Base-by-base conservation (phyloP, 1,140 invertebrate species). In the Panonychus citri region DNA sequence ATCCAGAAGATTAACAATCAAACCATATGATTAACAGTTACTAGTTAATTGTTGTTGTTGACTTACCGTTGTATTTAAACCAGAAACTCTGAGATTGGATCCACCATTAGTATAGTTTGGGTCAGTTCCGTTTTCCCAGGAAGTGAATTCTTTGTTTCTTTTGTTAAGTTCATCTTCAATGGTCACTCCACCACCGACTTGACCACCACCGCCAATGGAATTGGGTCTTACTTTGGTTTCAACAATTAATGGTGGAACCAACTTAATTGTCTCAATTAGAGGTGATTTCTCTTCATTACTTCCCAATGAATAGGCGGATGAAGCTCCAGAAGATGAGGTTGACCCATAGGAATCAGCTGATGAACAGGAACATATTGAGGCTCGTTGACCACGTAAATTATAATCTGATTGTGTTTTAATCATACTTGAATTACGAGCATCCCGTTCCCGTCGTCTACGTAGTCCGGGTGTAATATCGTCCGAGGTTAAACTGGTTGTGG, bases 341-440 rank as follows among this genome's bases (percentile, higher is more conserved):
- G 27, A 42, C 1, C 51, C 57, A 27, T 60, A 58, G 21, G 59
- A 60, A 49, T 58, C 56, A 24, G 53, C 53, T 26, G 25, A 37
- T 24, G 59, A 60, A 34, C 56, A 58, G 5, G 56, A 58, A 46
- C 49, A 54, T n/a, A 60, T 60, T 28, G 50, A 54, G 15, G 58
- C 66, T 26, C 63, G 62, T 55, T 68, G 68, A 60, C 65, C 80
- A 37, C 76, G 73, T 27, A 75, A 76, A 64, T 77, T 77, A 21
- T 53, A 53, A 39, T 53, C 52, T 37, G 52, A 53, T 56, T 64
- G 55, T 53, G 60, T 25, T 59, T 57, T 42, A 49, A 55, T 59
- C 2, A 63, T 42, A 17, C 56, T 59, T 24, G 55, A 49, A 26
- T 61, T 57, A 21, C 58, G 56, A 13, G 55, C 55, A 56, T 63